Evolutionary conservation across 2,888 invertebrate genomes (phyloP), one percentile per base, ranked within the genome.

Genomic region (Pyrocoelia pectoralis): DNA sequence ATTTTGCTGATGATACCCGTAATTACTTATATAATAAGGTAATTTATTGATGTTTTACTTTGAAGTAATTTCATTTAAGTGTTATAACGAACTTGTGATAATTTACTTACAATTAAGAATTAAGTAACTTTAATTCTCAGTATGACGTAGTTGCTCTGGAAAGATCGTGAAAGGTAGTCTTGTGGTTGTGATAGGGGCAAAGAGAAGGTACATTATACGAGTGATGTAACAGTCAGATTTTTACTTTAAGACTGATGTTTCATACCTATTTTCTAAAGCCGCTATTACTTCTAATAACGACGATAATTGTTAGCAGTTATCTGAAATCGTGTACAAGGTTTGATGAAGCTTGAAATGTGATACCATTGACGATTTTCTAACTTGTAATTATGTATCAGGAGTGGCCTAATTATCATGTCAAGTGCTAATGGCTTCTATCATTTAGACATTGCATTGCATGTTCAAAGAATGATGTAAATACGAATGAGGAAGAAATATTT

Each of bases 181-280:
- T 50, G 61, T 55, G 61, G 49, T 51, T 50, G 61, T 55, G 61
- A 55, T 56, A 50, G 52, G 43, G 58, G 61, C 50, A 61, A 61
- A 56, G 55, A 48, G 50, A 48, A 54, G 55, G 33, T 41, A 12
- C 43, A 51, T 61, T 55, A 58, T 43, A 28, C 24, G n/a, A 33
- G 49, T 61, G 55, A 61, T 61, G 61, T 61, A 61, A 61, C 38
- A 24, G 40, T 28, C 28, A 43, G 52, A 15, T 59, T 49, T 40
- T 55, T 46, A 41, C 14, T 43, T 14, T n/a, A 24, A 14, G 2
- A 17, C n/a, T 8, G 2, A 33, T 33, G n/a, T 33, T 33, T 33
- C 33, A 33, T 6, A 33, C 8, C 8, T 33, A 33, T n/a, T n/a
- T n/a, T n/a, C 8, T 24, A 24, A n/a, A 33, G n/a, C 33, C 2